These are phyloP conservation scores for Halesus radiatus DNA, from an alignment of 1,140 invertebrate genomes.

Conservation along the genomic window DNA sequence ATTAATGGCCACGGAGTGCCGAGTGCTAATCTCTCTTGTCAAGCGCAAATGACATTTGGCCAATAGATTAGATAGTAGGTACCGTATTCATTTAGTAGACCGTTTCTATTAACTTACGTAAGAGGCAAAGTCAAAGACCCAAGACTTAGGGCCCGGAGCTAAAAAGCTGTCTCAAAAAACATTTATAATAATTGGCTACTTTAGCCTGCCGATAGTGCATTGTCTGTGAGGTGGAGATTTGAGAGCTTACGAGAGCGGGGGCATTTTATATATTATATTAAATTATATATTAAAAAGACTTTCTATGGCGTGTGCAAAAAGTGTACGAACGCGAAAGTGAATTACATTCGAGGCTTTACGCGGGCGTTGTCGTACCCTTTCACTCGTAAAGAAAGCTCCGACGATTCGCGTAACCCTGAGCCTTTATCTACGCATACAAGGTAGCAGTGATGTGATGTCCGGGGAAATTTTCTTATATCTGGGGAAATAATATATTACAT, in stretches of 20 bases:
- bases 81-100: background rate
- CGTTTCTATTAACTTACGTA: slow-evolving; percentile 4
- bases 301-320: slow-evolving; percentile 11
- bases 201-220: slow-evolving; percentile 2
- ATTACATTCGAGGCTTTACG: background rate
- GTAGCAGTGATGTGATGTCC: too few species aligned
- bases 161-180: slow-evolving; percentile 14
- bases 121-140: background rate
- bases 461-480: too few species aligned
- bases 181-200: slow-evolving; percentile 4
- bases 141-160: background rate
- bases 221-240: background rate
- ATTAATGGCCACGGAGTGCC: background rate
- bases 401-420: too few species aligned
- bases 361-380: background rate
- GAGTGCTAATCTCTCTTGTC: slow-evolving; percentile 4
- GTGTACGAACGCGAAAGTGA: too few species aligned
- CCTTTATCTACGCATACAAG: too few species aligned
- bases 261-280: background rate
- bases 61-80: background rate
- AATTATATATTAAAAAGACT: background rate
- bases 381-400: background rate
- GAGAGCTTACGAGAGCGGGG: background rate
- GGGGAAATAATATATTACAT: too few species aligned
- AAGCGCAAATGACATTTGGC: background rate